Evolutionary conservation across 1,140 invertebrate species (phyloP).

Genomic region (Papilio xuthus): DNA sequence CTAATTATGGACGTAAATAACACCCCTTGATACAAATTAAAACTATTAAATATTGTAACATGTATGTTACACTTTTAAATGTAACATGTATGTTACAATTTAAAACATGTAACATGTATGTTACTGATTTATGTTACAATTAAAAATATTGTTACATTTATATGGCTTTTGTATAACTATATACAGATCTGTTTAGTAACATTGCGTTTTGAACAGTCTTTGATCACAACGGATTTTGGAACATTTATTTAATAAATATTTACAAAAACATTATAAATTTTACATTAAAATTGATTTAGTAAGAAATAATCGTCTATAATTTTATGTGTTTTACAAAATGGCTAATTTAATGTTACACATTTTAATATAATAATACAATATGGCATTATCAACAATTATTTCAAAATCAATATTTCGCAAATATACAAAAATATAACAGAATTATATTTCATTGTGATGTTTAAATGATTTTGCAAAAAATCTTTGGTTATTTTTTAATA

Average conservation of each 20-base stretch:
- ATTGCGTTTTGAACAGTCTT: constrained; percentile 39
- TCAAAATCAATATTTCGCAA: not conserved
- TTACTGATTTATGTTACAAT: not conserved
- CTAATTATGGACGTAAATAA: not conserved
- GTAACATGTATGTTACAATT: not conserved
- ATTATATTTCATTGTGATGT: not conserved
- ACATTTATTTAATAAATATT: not conserved
- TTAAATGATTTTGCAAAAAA: not conserved
- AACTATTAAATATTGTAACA: not conserved
- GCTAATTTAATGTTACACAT: not conserved
- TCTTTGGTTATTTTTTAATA: constrained; percentile 1
- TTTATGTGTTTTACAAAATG: not conserved
- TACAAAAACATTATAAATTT: not conserved
- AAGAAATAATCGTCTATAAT: not conserved
- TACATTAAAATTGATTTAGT: not conserved
- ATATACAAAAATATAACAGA: not conserved
- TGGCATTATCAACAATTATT: not conserved
- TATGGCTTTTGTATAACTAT: constrained; percentile 27
- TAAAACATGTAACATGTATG: too few species aligned
- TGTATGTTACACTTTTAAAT: not conserved
- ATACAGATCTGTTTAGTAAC: constrained; percentile 40
- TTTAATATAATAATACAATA: not conserved
- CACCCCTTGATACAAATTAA: not conserved
- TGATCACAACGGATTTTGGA: constrained; percentile 27
- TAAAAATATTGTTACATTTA: not conserved